Percentiles rank a stretch among this genome's conserved stretches.
Conservation (phyloP, 2,113 vertebrate genomes). For the Raja brachyura region DNA sequence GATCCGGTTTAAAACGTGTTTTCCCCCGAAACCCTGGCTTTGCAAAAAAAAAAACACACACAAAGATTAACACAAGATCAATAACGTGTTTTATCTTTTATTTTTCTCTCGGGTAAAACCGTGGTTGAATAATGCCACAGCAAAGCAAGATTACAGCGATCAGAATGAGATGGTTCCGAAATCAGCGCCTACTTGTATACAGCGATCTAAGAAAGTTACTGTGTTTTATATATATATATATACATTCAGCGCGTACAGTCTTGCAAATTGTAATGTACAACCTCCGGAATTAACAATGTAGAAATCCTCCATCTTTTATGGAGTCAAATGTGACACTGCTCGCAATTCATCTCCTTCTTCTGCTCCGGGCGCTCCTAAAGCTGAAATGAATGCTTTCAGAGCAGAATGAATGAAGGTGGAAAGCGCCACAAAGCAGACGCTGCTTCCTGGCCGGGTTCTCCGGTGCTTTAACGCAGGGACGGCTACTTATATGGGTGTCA, state of each 20-base stretch:
- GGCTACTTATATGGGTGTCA: background rate
- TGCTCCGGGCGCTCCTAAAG: background rate
- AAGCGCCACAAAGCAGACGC: background rate
- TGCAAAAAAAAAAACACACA: background rate
- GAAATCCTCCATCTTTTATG: background rate
- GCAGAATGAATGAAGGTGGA: background rate
- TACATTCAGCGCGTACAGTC: background rate
- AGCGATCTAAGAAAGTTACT: background rate
- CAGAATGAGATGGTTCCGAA: background rate
- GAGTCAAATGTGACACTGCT: background rate
- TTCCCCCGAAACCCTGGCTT: background rate
- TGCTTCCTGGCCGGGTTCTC: background rate
- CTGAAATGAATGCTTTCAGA: background rate
- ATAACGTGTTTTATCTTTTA: background rate
- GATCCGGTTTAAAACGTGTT: background rate
- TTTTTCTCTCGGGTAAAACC: background rate
- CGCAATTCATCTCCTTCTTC: background rate
- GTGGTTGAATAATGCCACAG: background rate
- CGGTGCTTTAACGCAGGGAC: background rate
- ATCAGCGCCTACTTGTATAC: background rate
- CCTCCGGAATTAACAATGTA: background rate
- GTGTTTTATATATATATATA: background rate
- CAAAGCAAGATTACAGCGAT: background rate
- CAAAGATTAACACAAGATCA: no score
- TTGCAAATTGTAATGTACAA: background rate